These are phyloP conservation scores for Cephus rjabovi DNA, from an alignment of 2,888 invertebrate genomes.

Conservation along the genomic window DNA sequence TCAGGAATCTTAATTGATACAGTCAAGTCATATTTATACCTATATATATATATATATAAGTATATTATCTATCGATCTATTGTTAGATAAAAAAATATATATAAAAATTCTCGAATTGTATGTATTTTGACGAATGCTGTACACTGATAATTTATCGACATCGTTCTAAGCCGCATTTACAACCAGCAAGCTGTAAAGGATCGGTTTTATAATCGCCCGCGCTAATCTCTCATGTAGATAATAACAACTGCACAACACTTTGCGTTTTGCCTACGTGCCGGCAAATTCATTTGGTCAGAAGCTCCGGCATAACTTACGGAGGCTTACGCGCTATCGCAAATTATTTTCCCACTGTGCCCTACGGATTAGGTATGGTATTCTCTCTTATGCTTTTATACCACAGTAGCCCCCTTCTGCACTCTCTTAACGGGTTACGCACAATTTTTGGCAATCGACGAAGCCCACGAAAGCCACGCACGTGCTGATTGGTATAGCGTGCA, in stretches of 20 bases:
- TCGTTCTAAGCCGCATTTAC: slow-evolving; percentile 1
- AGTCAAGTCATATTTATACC: not conserved
- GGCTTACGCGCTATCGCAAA: slow-evolving; percentile 52
- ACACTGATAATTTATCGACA: not conserved
- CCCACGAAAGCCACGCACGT: not conserved
- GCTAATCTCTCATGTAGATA: slow-evolving; percentile 34
- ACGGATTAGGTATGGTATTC: slow-evolving; percentile 30
- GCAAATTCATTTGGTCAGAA: slow-evolving; percentile 43
- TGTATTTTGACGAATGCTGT: not conserved
- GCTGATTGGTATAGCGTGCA: not conserved
- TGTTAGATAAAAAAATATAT: not conserved
- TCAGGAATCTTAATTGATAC: not conserved
- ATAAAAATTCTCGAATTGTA: not conserved
- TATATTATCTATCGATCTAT: not conserved
- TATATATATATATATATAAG: not conserved
- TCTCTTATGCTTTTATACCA: slow-evolving; percentile 4
- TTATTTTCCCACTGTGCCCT: slow-evolving; percentile 48
- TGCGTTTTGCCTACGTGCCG: slow-evolving; percentile 25
- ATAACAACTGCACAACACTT: slow-evolving; percentile 47
- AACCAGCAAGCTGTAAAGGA: slow-evolving; percentile 7
- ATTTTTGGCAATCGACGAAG: not conserved
- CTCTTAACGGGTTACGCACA: slow-evolving; percentile 23
- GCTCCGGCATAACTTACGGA: slow-evolving; percentile 47
- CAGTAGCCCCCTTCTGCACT: slow-evolving; percentile 20
- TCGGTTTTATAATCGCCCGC: slow-evolving; percentile 39